Evolutionary conservation across 2,113 vertebrate species (phyloP).

Genomic region (Dipodomys merriami): DNA sequence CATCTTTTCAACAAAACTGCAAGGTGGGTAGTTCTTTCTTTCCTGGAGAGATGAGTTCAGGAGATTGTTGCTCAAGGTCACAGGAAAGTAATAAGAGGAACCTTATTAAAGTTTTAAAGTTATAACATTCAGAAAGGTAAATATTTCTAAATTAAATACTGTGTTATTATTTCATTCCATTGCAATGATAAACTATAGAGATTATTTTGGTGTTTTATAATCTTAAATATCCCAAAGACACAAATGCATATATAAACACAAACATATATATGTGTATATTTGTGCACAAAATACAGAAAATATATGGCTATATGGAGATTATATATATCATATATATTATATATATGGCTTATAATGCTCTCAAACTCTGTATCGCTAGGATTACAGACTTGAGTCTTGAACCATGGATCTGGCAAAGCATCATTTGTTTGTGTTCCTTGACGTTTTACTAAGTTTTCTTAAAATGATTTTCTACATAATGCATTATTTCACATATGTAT

Average conservation of each 20-base stretch:
- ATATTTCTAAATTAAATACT: background rate
- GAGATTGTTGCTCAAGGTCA: background rate
- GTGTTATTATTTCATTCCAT: background rate
- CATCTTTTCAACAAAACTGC: background rate
- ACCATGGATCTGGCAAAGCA: no score
- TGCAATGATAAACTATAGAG: background rate
- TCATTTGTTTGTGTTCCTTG: background rate
- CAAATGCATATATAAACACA: background rate
- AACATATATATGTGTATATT: background rate
- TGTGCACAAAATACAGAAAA: background rate
- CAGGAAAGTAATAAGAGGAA: background rate
- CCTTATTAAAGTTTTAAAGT: background rate
- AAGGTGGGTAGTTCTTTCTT: background rate
- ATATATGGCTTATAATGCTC: background rate
- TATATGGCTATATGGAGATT: background rate
- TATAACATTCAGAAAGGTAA: background rate
- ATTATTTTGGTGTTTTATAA: background rate
- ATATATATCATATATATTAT: background rate
- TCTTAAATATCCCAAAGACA: background rate
- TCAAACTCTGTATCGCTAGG: no score
- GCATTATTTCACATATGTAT: background rate
- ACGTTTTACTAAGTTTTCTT: slow-evolving; percentile 7
- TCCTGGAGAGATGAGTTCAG: background rate
- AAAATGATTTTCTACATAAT: background rate
- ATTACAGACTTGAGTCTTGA: no score